These are phyloP conservation scores for Oreocharis arfaki DNA, from an alignment of 2,113 vertebrate species.

Conservation along the genomic window DNA sequence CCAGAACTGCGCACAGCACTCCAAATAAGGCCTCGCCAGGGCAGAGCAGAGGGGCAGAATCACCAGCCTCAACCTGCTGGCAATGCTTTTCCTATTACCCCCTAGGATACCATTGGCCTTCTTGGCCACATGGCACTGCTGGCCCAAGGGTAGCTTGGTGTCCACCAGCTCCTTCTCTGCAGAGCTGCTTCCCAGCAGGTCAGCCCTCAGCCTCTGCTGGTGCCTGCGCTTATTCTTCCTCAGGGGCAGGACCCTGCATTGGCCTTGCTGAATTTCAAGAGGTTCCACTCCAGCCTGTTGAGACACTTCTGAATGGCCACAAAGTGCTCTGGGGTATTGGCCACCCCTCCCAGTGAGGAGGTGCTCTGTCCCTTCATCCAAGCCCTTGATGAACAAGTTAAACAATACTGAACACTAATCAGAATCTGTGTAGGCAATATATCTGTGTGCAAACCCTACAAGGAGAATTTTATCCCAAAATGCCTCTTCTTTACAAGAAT, in stretches of 20 bases:
- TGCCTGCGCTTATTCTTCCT: neutral
- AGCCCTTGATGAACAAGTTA: neutral
- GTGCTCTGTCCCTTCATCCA: neutral
- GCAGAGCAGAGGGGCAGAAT: neutral
- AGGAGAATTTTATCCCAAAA: neutral
- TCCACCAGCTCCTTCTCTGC: neutral
- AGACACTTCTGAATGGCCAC: neutral
- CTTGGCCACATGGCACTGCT: neutral
- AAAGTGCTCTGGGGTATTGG: accelerated
- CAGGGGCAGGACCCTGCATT: neutral
- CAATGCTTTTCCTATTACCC: neutral
- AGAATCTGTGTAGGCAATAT: neutral
- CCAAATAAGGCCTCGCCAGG: neutral
- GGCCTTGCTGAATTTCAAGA: neutral
- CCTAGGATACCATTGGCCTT: neutral
- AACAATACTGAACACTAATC: neutral
- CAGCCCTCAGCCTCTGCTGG: neutral
- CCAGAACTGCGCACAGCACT: neutral
- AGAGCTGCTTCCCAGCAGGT: neutral
- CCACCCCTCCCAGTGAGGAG: accelerated
- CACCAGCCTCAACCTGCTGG: neutral
- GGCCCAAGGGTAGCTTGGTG: neutral
- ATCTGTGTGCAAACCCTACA: neutral
- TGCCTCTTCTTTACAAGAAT: neutral
- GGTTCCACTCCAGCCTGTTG: neutral